Evolutionary conservation across 2,888 invertebrate species (phyloP).

Genomic region (Dasysyrphus albostriatus): DNA sequence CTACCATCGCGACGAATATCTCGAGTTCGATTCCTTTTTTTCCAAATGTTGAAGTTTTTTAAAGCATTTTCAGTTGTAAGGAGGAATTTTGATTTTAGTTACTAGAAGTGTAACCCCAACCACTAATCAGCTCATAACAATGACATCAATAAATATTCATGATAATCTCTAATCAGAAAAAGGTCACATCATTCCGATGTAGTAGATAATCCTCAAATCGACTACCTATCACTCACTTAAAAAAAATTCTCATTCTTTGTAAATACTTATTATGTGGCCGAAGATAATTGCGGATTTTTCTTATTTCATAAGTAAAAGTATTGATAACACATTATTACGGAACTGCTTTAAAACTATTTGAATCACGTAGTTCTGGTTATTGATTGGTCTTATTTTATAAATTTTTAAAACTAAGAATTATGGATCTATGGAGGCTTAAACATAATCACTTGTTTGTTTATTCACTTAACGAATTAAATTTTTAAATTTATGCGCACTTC

Average conservation of each 20-base stretch:
- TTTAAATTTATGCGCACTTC: not conserved
- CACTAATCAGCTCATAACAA: not conserved
- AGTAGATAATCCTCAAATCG: not conserved
- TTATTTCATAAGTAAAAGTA: not conserved
- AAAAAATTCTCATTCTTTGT: not conserved
- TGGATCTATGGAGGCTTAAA: not conserved
- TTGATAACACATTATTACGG: not conserved
- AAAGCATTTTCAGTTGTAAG: no score
- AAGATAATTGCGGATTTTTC: not conserved
- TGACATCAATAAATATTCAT: not conserved
- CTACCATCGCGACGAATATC: no score
- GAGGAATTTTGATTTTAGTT: no score
- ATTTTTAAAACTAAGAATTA: not conserved
- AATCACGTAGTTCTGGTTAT: not conserved
- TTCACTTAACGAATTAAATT: not conserved
- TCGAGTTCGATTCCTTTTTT: no score
- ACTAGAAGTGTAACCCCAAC: no score
- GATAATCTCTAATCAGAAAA: not conserved
- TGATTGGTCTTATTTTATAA: not conserved
- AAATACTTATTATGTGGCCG: not conserved
- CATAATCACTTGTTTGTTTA: not conserved
- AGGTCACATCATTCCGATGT: constrained; percentile 3
- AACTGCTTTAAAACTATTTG: not conserved
- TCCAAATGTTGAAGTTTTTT: no score
- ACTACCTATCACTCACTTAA: no score